phyloP scores from a whole-genome alignment of 23 tunicate genomes.

The Ascidia mentula region DNA sequence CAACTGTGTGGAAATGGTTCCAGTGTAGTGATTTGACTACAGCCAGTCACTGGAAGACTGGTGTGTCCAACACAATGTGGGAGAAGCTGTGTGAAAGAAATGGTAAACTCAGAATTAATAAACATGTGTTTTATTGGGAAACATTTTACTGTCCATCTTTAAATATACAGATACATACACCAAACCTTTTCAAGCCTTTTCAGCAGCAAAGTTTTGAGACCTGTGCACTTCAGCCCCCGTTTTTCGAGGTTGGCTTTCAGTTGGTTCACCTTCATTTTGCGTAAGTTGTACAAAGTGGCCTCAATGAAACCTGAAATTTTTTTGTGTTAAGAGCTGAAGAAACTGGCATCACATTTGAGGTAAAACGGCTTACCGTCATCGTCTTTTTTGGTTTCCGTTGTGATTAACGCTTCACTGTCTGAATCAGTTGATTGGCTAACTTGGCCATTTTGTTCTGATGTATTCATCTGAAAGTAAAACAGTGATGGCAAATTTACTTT shows the following conservation, averaged over 20 bases:
- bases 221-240: conserved; percentile 59
- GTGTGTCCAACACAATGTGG: neutral
- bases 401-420: conserved; percentile 35
- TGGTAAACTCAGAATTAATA: no score
- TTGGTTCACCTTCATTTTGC: conserved; percentile 77
- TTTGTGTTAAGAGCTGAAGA: no score
- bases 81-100: neutral
- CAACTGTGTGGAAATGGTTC: neutral
- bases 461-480: neutral
- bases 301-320: conserved; percentile 53
- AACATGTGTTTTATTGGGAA: no score
- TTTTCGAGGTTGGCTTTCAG: conserved; percentile 78
- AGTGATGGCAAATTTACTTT: neutral
- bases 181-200: conserved; percentile 84
- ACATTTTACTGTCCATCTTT: neutral
- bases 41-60: neutral
- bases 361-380: conserved; percentile 18
- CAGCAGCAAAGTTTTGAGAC: conserved; percentile 77
- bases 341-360: no score
- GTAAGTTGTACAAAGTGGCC: conserved; percentile 79
- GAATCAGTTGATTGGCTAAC: conserved; percentile 16
- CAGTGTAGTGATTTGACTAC: neutral
- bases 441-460: conserved; percentile 24
- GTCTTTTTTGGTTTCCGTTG: conserved; percentile 41
- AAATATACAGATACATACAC: neutral